Evolutionary conservation across 30 jellyfish, hydroid and myxozoan genomes (phyloP).

Genomic region (Turritopsis rubra): DNA sequence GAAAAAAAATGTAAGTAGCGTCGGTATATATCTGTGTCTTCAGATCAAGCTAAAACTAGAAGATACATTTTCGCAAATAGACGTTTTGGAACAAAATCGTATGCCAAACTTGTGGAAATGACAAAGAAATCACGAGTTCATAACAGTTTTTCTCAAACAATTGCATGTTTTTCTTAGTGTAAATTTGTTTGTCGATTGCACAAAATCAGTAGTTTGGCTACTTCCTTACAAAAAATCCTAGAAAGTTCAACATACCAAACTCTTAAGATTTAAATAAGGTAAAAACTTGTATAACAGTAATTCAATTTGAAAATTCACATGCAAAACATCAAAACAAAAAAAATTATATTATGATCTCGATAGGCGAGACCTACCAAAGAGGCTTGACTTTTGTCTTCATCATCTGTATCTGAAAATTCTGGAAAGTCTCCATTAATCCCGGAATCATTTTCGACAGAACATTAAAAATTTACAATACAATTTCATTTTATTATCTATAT

Average conservation of each 20-base stretch:
- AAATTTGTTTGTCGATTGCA: not conserved
- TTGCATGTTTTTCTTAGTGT: not conserved
- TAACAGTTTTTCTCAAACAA: not conserved
- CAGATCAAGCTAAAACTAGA: not conserved
- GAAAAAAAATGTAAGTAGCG: not conserved
- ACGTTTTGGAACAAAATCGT: not conserved
- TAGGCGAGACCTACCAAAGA: not conserved
- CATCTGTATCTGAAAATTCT: conserved; percentile 34
- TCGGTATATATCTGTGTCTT: not conserved
- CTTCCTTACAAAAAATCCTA: not conserved
- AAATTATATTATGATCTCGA: not conserved
- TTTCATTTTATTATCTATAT: no score
- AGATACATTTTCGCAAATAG: not conserved
- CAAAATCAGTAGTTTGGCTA: not conserved
- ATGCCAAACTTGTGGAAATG: not conserved
- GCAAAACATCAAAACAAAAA: not conserved
- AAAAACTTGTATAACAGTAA: not conserved
- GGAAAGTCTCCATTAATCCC: conserved; percentile 39
- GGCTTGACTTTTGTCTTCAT: conserved; percentile 2
- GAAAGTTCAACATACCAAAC: not conserved
- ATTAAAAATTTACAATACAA: not conserved
- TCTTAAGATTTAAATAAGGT: not conserved
- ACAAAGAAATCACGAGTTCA: not conserved
- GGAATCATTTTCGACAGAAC: conserved; percentile 26
- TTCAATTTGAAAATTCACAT: not conserved